These are phyloP conservation scores for Noctua comes DNA, from an alignment of 2,888 invertebrate species.

Conservation along the genomic window DNA sequence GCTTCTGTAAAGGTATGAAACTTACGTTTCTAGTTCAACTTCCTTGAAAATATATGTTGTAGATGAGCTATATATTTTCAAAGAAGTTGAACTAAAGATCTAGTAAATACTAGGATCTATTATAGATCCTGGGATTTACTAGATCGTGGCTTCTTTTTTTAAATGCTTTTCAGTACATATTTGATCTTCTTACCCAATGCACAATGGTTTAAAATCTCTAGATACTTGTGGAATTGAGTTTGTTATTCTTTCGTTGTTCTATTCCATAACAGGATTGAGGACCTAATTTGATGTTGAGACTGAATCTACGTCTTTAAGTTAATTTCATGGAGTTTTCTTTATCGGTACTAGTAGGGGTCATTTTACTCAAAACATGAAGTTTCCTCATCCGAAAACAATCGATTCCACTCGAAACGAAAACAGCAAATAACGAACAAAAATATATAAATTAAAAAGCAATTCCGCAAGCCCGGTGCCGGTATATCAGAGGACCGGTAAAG, in stretches of 20 bases:
- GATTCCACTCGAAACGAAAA: constrained; percentile 45
- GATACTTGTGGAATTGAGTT: neutral
- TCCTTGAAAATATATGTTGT: neutral
- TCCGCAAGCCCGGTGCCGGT: constrained; percentile 65
- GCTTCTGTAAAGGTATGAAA: neutral
- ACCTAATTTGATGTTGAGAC: neutral
- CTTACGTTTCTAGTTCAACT: neutral
- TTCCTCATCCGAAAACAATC: constrained; percentile 16
- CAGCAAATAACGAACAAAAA: constrained; percentile 61
- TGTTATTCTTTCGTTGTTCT: neutral
- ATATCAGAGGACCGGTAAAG: constrained; percentile 74
- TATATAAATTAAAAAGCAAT: constrained; percentile 68
- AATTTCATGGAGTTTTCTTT: neutral
- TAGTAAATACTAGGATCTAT: too few relatives aligned
- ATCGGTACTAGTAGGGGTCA: rapidly evolving
- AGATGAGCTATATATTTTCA: too few relatives aligned
- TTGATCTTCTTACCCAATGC: neutral
- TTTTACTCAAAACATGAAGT: neutral
- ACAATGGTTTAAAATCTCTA: neutral
- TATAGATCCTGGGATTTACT: too few relatives aligned
- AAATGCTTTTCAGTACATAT: neutral
- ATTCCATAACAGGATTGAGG: neutral
- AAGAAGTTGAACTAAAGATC: too few relatives aligned
- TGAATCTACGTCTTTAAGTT: neutral
- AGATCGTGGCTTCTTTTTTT: neutral